A percentile compares a stretch with the other conserved stretches of the same genome.
Conservation (phyloP, 2,888 invertebrate species). For the Noctua pronuba region DNA sequence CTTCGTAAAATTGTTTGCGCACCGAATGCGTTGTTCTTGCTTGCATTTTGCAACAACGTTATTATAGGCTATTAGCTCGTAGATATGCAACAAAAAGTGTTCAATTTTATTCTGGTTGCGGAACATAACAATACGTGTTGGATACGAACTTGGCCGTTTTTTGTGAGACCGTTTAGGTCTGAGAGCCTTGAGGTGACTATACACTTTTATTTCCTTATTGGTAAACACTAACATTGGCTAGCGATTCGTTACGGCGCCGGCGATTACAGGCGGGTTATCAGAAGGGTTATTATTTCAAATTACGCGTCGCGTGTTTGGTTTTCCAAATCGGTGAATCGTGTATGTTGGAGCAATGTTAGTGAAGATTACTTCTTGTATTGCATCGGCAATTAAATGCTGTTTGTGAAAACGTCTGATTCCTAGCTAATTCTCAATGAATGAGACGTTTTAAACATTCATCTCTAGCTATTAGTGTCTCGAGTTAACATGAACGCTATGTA, state of each 20-base stretch:
- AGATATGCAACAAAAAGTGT: slow-evolving; percentile 64
- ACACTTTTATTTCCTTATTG: slow-evolving; percentile 87
- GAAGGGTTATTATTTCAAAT: slow-evolving; percentile 53
- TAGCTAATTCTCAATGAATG: not conserved
- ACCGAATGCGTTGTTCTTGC: slow-evolving; percentile 17
- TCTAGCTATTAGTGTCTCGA: slow-evolving; percentile 16
- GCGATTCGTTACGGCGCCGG: slow-evolving; percentile 67
- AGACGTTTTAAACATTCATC: not conserved
- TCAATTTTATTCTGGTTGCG: slow-evolving; percentile 65
- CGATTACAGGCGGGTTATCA: slow-evolving; percentile 39
- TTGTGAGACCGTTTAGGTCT: slow-evolving; percentile 72
- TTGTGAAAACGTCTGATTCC: not conserved
- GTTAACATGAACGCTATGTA: slow-evolving; percentile 10
- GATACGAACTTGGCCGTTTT: slow-evolving; percentile 62
- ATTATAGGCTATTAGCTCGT: slow-evolving; percentile 50
- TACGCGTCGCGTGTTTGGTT: slow-evolving; percentile 42
- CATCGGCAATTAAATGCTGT: slow-evolving; percentile 17
- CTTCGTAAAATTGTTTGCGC: slow-evolving; percentile 17
- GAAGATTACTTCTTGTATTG: slow-evolving; percentile 45
- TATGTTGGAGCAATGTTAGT: slow-evolving; percentile 34
- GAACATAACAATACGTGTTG: slow-evolving; percentile 68
- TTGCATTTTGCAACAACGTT: slow-evolving; percentile 49
- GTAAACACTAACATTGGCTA: slow-evolving; percentile 69
- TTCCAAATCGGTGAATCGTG: slow-evolving; percentile 42
- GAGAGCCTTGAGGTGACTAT: slow-evolving; percentile 78